Percentiles rank a stretch among this genome's conserved stretches.
Evolutionary conservation across 2,113 vertebrate genomes (phyloP).

Genomic region (human): GRCh38 chr4:66896501-66897000

Average conservation of each 20-base stretch:
- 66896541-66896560: background rate
- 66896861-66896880: background rate
- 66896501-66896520: background rate
- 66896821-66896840: background rate
- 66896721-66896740: background rate
- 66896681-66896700: background rate
- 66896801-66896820: background rate
- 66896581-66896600: background rate
- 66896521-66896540: background rate
- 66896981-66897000: background rate
- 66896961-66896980: background rate
- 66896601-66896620: background rate
- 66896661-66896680: background rate
- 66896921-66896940: background rate
- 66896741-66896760: background rate
- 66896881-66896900: background rate
- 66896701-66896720: background rate
- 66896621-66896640: background rate
- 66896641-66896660: background rate
- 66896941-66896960: background rate
- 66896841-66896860: background rate
- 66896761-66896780: background rate
- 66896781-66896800: background rate
- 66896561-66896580: background rate
- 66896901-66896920: background rate